A percentile compares a stretch with the other conserved stretches of the same genome.
These are phyloP conservation scores for Girardinichthys multiradiatus DNA, from an alignment of 2,113 vertebrate genomes.

Conservation along the genomic window DNA sequence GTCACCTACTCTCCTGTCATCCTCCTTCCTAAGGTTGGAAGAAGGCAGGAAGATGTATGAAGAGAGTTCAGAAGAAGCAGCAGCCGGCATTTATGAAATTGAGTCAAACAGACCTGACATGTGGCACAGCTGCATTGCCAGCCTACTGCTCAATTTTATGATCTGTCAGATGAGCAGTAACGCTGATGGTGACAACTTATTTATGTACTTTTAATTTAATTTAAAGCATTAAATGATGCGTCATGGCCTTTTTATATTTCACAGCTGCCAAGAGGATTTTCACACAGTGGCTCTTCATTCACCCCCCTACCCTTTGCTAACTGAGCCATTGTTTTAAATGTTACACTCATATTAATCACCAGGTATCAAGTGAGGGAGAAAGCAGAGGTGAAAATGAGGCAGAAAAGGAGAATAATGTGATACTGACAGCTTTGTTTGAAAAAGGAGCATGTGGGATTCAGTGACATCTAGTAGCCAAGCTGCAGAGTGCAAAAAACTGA, in stretches of 20 bases:
- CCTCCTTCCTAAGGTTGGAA: too few species aligned
- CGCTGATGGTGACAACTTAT: slow-evolving; percentile 11
- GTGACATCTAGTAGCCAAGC: background rate
- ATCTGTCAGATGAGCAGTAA: background rate
- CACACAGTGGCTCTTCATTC: background rate
- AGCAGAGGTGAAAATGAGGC: background rate
- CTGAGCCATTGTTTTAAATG: background rate
- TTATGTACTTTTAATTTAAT: slow-evolving; percentile 16
- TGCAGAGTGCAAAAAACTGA: background rate
- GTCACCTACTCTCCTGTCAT: too few species aligned
- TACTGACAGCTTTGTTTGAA: background rate
- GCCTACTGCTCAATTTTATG: background rate
- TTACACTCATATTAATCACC: background rate
- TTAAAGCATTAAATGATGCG: background rate
- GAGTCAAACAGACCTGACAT: background rate
- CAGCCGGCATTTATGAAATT: background rate
- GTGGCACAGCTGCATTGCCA: slow-evolving; percentile 1
- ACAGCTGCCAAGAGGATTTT: slow-evolving; percentile 5
- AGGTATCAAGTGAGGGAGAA: background rate
- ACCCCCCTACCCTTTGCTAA: too few species aligned
- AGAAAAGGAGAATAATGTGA: background rate
- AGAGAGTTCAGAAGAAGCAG: background rate
- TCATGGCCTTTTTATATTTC: background rate
- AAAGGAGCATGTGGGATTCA: background rate
- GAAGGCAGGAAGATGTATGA: background rate